Evolutionary conservation across 1,140 invertebrate genomes (phyloP).

Genomic region (Acyrthosiphon pisum): DNA sequence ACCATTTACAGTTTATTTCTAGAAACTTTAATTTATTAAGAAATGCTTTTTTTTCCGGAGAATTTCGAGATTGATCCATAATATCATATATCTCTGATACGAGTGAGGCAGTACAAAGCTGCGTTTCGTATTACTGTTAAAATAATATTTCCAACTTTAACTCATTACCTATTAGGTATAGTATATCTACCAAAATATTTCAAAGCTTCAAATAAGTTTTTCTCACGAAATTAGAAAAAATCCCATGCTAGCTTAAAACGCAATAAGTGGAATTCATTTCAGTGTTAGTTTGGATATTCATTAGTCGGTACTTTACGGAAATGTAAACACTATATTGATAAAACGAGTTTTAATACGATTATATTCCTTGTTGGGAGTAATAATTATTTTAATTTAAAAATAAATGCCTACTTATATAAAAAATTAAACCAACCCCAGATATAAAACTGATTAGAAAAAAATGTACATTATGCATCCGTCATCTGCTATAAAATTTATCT

Average conservation of each 20-base stretch:
- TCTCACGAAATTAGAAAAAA: not conserved
- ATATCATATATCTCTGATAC: no score
- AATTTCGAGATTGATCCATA: no score
- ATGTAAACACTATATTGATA: not conserved
- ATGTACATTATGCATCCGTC: not conserved
- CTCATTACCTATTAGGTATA: not conserved
- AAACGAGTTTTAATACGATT: not conserved
- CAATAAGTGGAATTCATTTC: not conserved
- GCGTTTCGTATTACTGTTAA: no score
- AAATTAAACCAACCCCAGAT: no score
- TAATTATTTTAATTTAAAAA: not conserved
- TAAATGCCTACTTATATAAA: not conserved
- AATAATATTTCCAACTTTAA: not conserved
- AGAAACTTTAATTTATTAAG: no score
- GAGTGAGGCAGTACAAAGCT: no score
- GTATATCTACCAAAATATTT: not conserved
- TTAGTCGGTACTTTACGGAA: not conserved
- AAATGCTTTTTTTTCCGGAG: no score
- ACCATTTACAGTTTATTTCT: no score
- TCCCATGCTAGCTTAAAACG: not conserved
- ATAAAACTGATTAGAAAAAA: not conserved
- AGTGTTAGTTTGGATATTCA: not conserved
- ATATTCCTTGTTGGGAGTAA: not conserved
- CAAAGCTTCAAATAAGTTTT: not conserved
- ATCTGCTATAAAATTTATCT: not conserved